phyloP scores from a whole-genome alignment of 2,888 invertebrate genomes.

The Hololepta plana region DNA sequence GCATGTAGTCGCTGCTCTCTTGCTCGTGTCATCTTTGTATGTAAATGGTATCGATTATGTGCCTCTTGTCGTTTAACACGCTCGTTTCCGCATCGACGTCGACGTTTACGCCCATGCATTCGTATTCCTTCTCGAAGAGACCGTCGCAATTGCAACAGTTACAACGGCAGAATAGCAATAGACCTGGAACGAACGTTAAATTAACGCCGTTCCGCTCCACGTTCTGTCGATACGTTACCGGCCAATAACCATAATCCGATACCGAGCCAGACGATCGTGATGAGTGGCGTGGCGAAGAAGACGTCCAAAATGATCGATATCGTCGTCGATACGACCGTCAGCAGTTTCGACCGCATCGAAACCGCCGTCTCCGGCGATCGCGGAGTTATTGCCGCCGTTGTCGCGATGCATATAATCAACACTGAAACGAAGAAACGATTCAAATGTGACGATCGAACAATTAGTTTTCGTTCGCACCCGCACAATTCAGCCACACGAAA shows the following conservation, averaged over 20 bases:
- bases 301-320: constrained; percentile 30
- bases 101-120: too few species aligned
- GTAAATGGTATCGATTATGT: constrained; percentile 37
- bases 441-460: too few species aligned
- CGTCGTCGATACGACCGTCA: too few species aligned
- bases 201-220: constrained; percentile 19
- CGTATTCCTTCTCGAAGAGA: constrained; percentile 12
- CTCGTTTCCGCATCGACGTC: too few species aligned
- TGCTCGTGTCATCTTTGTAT: constrained; percentile 36
- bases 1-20: too few species aligned
- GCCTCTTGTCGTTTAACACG: constrained; percentile 20
- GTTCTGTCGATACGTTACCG: constrained; percentile 27
- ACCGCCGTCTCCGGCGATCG: too few species aligned
- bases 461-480: too few species aligned
- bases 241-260: constrained; percentile 39
- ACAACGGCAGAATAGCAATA: constrained; percentile 23
- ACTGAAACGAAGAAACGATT: too few species aligned
- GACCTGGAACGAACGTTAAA: constrained; percentile 23
- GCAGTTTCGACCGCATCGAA: too few species aligned
- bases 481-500: too few species aligned
- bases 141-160: constrained; percentile 24
- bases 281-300: constrained; percentile 33
- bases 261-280: constrained; percentile 41
- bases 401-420: too few species aligned
- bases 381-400: too few species aligned